Evolutionary conservation across 2,797 vertebrate species (phyloP).

Genomic region (Notolepis coatsorum): DNA sequence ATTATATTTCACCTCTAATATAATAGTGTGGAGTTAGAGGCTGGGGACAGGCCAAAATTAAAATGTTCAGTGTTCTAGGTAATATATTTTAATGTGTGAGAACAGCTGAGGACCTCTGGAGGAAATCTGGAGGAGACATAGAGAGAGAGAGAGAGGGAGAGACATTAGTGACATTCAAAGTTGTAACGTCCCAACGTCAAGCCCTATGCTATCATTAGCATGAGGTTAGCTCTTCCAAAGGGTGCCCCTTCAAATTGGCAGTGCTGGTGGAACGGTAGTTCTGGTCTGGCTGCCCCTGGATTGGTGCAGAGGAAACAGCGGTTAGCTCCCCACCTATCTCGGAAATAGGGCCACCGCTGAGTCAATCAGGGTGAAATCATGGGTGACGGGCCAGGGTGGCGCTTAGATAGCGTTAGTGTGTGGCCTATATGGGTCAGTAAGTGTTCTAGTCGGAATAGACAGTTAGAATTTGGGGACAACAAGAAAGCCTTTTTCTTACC

Average conservation of each 20-base stretch:
- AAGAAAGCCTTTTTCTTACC: too few relatives aligned
- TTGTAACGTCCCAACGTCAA: too few relatives aligned
- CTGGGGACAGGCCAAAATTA: too few relatives aligned
- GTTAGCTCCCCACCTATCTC: slow-evolving; percentile 41
- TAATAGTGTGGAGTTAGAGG: too few relatives aligned
- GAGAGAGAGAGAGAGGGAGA: slow-evolving; percentile 4
- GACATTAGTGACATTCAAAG: too few relatives aligned
- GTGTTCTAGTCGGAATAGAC: too few relatives aligned
- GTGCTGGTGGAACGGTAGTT: slow-evolving; percentile 18
- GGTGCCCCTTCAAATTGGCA: slow-evolving; percentile 28
- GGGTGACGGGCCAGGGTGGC: slow-evolving; percentile 42
- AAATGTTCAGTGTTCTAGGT: too few relatives aligned
- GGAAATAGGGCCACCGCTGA: slow-evolving; percentile 40
- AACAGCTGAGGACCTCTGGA: too few relatives aligned
- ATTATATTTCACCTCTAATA: too few relatives aligned
- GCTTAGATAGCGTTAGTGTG: neutral
- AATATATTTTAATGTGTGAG: too few relatives aligned
- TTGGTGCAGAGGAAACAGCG: slow-evolving; percentile 39
- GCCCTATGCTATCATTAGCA: neutral
- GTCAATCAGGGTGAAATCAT: slow-evolving; percentile 56
- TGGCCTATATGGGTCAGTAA: neutral
- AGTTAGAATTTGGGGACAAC: too few relatives aligned
- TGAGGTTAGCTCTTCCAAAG: slow-evolving; percentile 8
- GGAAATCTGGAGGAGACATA: too few relatives aligned
- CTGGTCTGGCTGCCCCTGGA: slow-evolving; percentile 41